Evolutionary conservation across 2,888 invertebrate species (phyloP).

Genomic region (Erebia ligea): DNA sequence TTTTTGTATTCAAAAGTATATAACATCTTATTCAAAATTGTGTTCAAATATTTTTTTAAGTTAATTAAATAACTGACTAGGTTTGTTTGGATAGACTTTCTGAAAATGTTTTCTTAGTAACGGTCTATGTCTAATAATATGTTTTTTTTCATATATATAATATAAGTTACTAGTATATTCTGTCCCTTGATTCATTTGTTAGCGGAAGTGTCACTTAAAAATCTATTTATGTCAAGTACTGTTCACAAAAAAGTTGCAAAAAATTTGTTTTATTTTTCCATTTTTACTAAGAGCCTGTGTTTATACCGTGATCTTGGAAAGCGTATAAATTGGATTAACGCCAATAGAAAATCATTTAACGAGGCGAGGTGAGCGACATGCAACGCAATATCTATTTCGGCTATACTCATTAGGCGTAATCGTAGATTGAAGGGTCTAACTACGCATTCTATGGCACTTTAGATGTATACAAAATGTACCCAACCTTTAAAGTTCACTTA

Average conservation of each 20-base stretch:
- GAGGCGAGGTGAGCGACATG: constrained; percentile 79
- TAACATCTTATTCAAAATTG: no score
- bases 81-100: background rate
- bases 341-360: constrained; percentile 67
- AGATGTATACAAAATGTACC: no score
- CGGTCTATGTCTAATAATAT: no score
- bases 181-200: background rate
- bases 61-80: background rate
- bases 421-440: constrained; percentile 36
- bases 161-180: background rate
- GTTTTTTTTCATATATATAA: background rate
- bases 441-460: constrained; percentile 7
- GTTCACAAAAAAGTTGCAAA: constrained; percentile 7
- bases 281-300: constrained; percentile 28
- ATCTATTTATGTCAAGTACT: constrained; percentile 5
- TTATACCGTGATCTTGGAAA: constrained; percentile 38
- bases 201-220: constrained; percentile 15
- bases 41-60: no score
- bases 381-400: constrained; percentile 69
- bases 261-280: constrained; percentile 24
- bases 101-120: no score
- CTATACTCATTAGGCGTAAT: constrained; percentile 60
- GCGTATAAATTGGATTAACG: constrained; percentile 58
- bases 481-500: no score
- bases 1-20: background rate